Evolutionary conservation across 2,888 invertebrate species (phyloP).

Genomic region (Clusia tigrina): DNA sequence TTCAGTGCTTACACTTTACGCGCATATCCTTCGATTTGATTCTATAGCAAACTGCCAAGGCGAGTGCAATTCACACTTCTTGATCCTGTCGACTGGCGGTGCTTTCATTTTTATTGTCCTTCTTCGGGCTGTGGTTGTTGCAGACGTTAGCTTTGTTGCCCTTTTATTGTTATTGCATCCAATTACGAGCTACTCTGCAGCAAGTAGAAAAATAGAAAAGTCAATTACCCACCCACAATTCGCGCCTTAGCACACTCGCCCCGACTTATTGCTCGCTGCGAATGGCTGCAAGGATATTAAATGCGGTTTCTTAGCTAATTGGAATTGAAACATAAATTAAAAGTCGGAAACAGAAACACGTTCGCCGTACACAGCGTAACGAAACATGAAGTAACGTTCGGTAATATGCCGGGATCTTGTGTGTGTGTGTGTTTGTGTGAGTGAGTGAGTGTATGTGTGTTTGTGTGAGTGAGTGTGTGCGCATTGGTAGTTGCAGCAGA

Average conservation of each 20-base stretch:
- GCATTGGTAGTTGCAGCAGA: constrained; percentile 30
- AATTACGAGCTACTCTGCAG: neutral
- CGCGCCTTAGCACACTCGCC: neutral
- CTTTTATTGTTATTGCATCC: constrained; percentile 11
- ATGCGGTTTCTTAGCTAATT: constrained; percentile 58
- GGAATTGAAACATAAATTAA: constrained; percentile 65
- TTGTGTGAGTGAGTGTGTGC: too few species aligned
- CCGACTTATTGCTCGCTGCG: constrained; percentile 12
- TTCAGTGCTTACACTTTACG: too few species aligned
- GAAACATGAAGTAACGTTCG: constrained; percentile 10
- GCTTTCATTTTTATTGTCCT: neutral
- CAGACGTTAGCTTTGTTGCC: neutral
- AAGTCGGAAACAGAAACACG: constrained; percentile 54
- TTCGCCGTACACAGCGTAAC: constrained; percentile 12
- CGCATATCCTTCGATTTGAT: too few species aligned
- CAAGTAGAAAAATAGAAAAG: neutral
- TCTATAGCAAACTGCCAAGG: constrained; percentile 2
- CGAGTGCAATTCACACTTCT: constrained; percentile 1
- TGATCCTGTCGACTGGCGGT: too few species aligned
- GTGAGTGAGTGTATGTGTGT: too few species aligned
- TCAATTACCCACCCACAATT: neutral
- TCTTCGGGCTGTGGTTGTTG: neutral
- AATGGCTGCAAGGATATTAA: constrained; percentile 45
- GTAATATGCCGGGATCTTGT: constrained; percentile 32
- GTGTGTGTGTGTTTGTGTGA: too few species aligned